Evolutionary conservation across 2,113 vertebrate species (phyloP), one percentile per base, ranked within the genome.

Genomic region (Bufo gargarizans): DNA sequence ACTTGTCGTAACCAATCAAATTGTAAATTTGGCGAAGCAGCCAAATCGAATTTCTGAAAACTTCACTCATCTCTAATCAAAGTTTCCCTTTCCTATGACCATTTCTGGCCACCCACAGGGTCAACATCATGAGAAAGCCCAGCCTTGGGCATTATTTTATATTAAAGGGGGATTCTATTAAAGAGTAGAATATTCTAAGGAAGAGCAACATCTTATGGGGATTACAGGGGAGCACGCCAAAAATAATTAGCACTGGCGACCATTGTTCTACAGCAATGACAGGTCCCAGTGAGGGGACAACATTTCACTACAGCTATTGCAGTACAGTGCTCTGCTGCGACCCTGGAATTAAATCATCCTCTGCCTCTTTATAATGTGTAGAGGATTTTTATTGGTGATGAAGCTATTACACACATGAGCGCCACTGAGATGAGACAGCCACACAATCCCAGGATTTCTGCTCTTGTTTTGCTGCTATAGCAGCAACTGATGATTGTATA

Each of bases 371-470:
- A 76, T 76, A 76, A 76, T 76, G 72, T 76, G 72, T 19, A 49
- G 72, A 76, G 72, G 72, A 33, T 76, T 76, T 76, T 76, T 76
- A 76, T 76, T 76, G 72, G 72, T 76, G 72, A 76, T 76, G 72
- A 76, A 76, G 72, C 72, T 76, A 76, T 76, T 76, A 76, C 72
- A 76, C 72, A 76, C 72, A 76, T 76, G 72, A 76, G 72, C 72
- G 72, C 43, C 19, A 76, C 72, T 47, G 72, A 76, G 72, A 76
- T 76, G 72, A 76, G 72, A 76, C 72, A 76, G 69, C 45, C 72
- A 12, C 72, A 76, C 72, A 47, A 49, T 47, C 72, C 72, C 45
- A 76, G 45, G 72, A 76, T 76, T 76, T 49, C 72, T 76, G 43
- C 72, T 22, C 45, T 76, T 76, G 72, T 76, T 76, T 49, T 76